Percentiles rank a stretch among this genome's conserved stretches.
Evolutionary conservation across 2,888 invertebrate genomes (phyloP).

Genomic region (Zygogramma bicolorata): DNA sequence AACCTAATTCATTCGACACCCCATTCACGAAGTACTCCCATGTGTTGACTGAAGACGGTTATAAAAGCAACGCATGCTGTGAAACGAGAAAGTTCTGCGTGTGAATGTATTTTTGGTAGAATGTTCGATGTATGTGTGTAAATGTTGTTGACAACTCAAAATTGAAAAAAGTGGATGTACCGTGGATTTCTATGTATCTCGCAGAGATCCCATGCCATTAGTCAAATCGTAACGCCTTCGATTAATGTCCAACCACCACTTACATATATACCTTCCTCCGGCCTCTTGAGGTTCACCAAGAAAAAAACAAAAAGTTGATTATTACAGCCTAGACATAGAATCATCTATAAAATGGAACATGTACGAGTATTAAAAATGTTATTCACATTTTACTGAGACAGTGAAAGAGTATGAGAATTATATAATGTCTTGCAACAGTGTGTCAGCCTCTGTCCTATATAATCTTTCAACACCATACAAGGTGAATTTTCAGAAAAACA

Average conservation of each 20-base stretch:
- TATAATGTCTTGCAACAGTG: background rate
- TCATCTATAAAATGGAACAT: background rate
- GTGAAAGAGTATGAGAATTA: background rate
- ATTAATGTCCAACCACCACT: constrained; percentile 20
- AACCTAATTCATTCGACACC: no score
- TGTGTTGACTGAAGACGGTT: no score
- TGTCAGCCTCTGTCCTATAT: no score
- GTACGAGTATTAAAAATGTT: background rate
- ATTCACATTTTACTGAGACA: background rate
- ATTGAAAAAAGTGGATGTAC: background rate
- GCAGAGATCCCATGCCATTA: constrained; percentile 1
- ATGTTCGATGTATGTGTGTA: background rate
- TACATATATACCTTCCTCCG: constrained; percentile 23
- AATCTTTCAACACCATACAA: no score
- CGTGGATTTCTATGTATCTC: constrained; percentile 10
- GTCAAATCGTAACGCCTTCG: constrained; percentile 4
- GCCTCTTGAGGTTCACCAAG: constrained; percentile 22
- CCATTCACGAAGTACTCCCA: no score
- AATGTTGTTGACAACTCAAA: background rate
- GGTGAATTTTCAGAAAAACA: no score
- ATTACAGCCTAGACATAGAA: background rate
- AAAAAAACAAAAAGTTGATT: constrained; percentile 20
- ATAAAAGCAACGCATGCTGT: background rate
- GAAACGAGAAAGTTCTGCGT: background rate
- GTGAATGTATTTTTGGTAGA: background rate